These are phyloP conservation scores for Polietes domitor DNA, from an alignment of 2,888 invertebrate genomes.

Conservation along the genomic window DNA sequence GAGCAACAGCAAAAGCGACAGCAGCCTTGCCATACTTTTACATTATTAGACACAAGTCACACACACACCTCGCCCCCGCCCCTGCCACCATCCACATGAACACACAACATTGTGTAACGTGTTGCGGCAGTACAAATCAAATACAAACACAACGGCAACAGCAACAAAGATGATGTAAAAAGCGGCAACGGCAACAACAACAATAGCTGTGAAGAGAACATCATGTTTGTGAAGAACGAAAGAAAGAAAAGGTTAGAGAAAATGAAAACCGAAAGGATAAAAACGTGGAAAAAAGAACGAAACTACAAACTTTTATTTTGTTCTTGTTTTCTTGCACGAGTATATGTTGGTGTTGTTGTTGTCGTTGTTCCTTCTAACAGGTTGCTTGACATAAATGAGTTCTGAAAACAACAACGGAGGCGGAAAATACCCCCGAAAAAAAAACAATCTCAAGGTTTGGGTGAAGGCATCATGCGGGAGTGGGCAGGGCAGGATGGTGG, in stretches of 20 bases:
- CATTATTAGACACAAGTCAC: conserved; percentile 25
- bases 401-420: conserved; percentile 48
- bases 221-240: conserved; percentile 12
- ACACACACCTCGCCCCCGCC: neutral
- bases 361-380: conserved; percentile 55
- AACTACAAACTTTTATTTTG: conserved; percentile 29
- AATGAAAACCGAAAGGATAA: conserved; percentile 45
- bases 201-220: conserved; percentile 25
- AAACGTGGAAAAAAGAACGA: conserved; percentile 25
- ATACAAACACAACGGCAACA: conserved; percentile 30
- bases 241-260: conserved; percentile 37
- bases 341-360: neutral
- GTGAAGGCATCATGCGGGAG: neutral
- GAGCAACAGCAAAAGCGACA: conserved; percentile 24
- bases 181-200: conserved; percentile 33
- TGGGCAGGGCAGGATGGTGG: neutral
- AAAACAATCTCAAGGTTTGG: conserved; percentile 14
- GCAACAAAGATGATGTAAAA: neutral
- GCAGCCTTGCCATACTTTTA: conserved; percentile 56
- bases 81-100: neutral
- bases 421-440: conserved; percentile 40
- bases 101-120: conserved; percentile 31
- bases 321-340: conserved; percentile 1
- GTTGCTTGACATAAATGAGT: conserved; percentile 66
- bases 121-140: conserved; percentile 56